Base-by-base conservation (phyloP, 2,113 vertebrate species). In the Echinops telfairi region DNA sequence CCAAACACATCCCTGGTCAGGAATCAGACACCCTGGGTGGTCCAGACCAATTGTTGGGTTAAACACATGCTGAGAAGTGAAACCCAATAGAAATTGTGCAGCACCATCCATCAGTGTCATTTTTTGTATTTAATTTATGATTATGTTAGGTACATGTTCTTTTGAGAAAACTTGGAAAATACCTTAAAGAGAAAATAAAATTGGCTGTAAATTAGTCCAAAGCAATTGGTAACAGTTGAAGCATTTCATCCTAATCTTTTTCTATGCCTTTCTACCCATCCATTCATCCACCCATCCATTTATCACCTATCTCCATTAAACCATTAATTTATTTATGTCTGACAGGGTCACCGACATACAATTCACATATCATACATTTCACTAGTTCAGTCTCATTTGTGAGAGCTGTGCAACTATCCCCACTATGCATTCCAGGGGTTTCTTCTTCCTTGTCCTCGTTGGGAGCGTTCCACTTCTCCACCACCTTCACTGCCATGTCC, bases 151-250 rank as follows among this genome's bases (percentile, higher is more conserved):
- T 94, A 9, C 23, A 82, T 4, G 1, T 47, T 75, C 29, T 86
- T 83, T 88, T 17, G 43, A 75, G n/a, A 88, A 75, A 73, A 64
- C 84, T 36, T 85, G n/a, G 85, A 78, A 89, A 89, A 64, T 22
- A 23, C 68, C 22, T 66, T 66, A 89, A 88, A 36, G 62, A 83
- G n/a, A 89, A 97, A 68, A 60, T 7, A 38, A 68, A 88, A 47
- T 70, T 20, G 38, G 9, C 17, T 5, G 36, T 86, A 11, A 66
- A 57, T 79, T 94, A 20, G 86, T 0, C 40, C 7, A 66, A 36
- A 62, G 29, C 1, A 68, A 29, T 81, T 66, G n/a, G 81, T 73
- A 86, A 79, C 15, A 43, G 43, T 88, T 90, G 78, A 27, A 75
- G 9, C 31, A 25, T 90, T 92, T 75, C 53, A 78, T 83, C 86